phyloP scores from a whole-genome alignment of 23 tunicate species.

The Ciona savignyi region DNA sequence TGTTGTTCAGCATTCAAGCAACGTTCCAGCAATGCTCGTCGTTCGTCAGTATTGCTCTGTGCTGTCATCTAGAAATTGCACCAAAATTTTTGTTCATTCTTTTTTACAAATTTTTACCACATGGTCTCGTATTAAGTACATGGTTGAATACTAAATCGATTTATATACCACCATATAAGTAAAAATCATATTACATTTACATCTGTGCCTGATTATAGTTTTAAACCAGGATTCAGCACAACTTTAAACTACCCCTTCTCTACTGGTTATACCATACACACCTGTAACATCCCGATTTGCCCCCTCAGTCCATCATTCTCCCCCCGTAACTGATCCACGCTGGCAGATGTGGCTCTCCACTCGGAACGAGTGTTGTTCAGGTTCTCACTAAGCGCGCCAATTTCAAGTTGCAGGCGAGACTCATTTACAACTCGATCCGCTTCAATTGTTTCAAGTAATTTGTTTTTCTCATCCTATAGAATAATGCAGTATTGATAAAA shows the following conservation, averaged over 20 bases:
- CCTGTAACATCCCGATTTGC: conserved; percentile 39
- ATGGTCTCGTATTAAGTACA: no score
- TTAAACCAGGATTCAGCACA: no score
- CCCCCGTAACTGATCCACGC: conserved; percentile 22
- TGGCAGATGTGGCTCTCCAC: conserved; percentile 50
- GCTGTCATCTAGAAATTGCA: conserved; percentile 29
- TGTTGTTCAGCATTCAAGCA: conserved; percentile 73
- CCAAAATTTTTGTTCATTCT: background rate
- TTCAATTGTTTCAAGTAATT: conserved; percentile 33
- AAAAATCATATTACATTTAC: no score
- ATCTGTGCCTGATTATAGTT: no score
- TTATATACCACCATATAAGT: no score
- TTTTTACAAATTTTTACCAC: background rate
- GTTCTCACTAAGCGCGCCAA: conserved; percentile 57
- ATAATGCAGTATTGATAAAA: background rate
- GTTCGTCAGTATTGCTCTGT: conserved; percentile 79
- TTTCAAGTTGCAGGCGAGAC: conserved; percentile 71
- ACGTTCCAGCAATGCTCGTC: conserved; percentile 75
- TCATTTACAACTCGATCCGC: conserved; percentile 61
- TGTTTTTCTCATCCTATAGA: conserved; percentile 23
- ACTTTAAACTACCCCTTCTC: no score
- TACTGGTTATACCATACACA: background rate
- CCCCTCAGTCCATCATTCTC: conserved; percentile 68
- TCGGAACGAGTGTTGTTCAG: conserved; percentile 66
- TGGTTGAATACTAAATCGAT: no score